Evolutionary conservation across 2,113 vertebrate species (phyloP).

Genomic region (Caracal caracal): DNA sequence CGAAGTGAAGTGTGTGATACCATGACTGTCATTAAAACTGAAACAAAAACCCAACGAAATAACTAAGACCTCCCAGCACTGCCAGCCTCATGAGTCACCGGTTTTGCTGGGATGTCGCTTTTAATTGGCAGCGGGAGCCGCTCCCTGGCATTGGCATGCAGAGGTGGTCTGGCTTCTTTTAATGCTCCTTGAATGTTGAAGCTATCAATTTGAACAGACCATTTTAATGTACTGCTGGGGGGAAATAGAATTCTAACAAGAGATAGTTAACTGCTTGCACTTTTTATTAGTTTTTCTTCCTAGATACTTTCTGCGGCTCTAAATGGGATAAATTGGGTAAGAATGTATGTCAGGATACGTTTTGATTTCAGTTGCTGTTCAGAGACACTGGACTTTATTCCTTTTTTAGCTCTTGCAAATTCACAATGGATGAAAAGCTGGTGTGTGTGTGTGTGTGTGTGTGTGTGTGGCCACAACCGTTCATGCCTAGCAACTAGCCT

Average conservation of each 20-base stretch:
- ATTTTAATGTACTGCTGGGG: neutral
- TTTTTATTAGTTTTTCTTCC: conserved; percentile 40
- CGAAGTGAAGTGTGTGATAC: neutral
- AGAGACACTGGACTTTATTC: neutral
- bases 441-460: neutral
- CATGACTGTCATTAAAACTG: conserved; percentile 63
- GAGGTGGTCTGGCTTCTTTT: conserved; percentile 40
- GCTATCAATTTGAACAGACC: conserved; percentile 30
- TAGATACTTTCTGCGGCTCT: neutral
- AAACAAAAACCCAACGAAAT: neutral
- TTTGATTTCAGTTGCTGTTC: neutral
- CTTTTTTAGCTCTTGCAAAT: neutral
- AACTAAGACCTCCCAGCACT: neutral
- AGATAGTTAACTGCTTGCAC: neutral
- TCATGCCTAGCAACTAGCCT: too few relatives aligned
- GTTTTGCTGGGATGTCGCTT: neutral
- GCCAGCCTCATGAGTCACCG: neutral
- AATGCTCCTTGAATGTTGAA: neutral
- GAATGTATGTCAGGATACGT: neutral
- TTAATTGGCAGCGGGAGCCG: conserved; percentile 17
- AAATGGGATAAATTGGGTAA: neutral
- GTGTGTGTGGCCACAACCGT: fast-evolving
- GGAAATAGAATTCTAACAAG: conserved; percentile 1
- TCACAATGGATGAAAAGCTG: neutral
- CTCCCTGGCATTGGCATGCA: neutral